Evolutionary conservation across 2,888 invertebrate genomes (phyloP).

Genomic region (Meganola albula): DNA sequence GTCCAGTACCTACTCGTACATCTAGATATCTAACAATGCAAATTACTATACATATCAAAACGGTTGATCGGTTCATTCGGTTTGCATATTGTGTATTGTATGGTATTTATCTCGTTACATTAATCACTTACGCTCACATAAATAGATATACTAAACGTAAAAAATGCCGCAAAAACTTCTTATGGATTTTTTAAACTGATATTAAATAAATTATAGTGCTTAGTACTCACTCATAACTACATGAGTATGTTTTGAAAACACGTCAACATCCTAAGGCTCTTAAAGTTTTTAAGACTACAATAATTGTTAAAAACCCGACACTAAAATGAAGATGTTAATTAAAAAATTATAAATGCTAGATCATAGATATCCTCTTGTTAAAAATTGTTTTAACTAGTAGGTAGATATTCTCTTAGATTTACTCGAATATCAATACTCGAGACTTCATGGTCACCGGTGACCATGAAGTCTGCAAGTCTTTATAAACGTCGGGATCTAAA

Average conservation of each 20-base stretch:
- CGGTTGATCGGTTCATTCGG: slow-evolving; percentile 25
- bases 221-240: slow-evolving; percentile 11
- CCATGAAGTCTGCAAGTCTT: no score
- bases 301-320: no score
- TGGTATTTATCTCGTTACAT: slow-evolving; percentile 29
- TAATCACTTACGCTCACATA: slow-evolving; percentile 29
- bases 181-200: slow-evolving; percentile 20
- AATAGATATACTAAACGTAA: slow-evolving; percentile 14
- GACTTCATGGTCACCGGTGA: no score
- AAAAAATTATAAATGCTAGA: no score
- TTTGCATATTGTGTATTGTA: slow-evolving; percentile 29
- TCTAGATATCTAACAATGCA: slow-evolving; percentile 31
- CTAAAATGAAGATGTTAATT: no score
- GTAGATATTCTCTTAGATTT: no score
- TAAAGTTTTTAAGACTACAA: no score
- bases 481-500: no score
- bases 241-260: slow-evolving; percentile 12
- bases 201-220: slow-evolving; percentile 12
- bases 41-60: slow-evolving; percentile 30
- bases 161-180: slow-evolving; percentile 17
- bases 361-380: no score
- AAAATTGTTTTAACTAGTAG: no score
- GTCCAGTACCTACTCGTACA: slow-evolving; percentile 16
- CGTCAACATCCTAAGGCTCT: slow-evolving; percentile 5
- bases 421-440: no score